phyloP scores from a whole-genome alignment of 2,888 invertebrate species.

The Patella depressa region DNA sequence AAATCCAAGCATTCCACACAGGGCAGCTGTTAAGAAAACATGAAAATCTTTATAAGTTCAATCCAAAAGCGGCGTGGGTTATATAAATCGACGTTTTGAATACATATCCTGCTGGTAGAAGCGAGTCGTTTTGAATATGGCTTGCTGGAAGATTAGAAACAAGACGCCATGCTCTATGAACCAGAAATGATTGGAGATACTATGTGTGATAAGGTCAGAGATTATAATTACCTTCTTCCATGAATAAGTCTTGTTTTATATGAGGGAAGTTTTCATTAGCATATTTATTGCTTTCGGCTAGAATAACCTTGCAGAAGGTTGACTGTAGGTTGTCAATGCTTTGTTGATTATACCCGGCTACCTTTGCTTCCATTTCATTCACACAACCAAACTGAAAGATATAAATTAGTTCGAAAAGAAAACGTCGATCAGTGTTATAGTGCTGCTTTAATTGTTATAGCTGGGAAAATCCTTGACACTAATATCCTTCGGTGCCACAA shows the following conservation, averaged over 20 bases:
- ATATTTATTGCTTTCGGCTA: conserved; percentile 56
- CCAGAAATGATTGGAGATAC: too few species aligned
- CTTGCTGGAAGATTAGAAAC: too few species aligned
- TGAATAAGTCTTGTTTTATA: conserved; percentile 63
- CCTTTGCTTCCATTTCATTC: conserved; percentile 51
- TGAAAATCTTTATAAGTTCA: too few species aligned
- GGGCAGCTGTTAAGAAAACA: conserved; percentile 52
- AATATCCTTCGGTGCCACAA: too few species aligned
- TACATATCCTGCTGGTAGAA: too few species aligned
- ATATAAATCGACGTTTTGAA: too few species aligned
- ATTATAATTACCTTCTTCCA: conserved; percentile 63
- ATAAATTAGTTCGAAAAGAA: background rate
- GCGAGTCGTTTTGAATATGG: too few species aligned
- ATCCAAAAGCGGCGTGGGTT: too few species aligned
- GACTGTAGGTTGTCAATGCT: conserved; percentile 49
- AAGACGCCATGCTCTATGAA: too few species aligned
- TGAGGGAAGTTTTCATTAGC: conserved; percentile 49
- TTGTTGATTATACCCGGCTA: conserved; percentile 42
- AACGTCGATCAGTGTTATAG: too few species aligned
- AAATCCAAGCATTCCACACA: conserved; percentile 68
- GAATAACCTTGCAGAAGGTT: conserved; percentile 62
- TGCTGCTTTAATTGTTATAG: too few species aligned
- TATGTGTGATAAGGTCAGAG: background rate
- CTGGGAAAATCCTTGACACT: too few species aligned
- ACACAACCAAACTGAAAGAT: conserved; percentile 59